These are phyloP conservation scores for Proterorhinus semilunaris DNA, from an alignment of 2,113 vertebrate species.

Conservation along the genomic window DNA sequence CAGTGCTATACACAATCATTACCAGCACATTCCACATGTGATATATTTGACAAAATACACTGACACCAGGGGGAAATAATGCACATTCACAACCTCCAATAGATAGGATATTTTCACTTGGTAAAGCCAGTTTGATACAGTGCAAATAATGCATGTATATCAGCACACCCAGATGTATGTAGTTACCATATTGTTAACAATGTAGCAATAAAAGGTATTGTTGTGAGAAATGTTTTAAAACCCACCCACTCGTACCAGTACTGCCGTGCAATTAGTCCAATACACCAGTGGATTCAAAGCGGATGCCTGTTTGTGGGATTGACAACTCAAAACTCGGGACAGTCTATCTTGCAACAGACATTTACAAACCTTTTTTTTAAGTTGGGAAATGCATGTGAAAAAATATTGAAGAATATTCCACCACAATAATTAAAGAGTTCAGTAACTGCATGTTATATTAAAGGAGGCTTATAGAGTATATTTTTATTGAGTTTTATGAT, in stretches of 20 bases:
- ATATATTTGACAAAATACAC: conserved; percentile 26
- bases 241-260: no score
- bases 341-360: background rate
- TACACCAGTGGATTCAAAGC: no score
- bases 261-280: no score
- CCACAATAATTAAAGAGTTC: background rate
- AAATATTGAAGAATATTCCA: background rate
- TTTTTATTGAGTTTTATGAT: background rate
- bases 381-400: background rate
- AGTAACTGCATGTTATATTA: background rate
- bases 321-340: background rate
- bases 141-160: background rate
- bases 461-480: no score
- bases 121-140: background rate
- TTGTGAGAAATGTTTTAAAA: no score
- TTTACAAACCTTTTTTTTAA: background rate
- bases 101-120: background rate
- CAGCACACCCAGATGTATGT: no score
- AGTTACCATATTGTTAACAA: no score
- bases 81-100: background rate
- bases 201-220: no score
- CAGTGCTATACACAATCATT: conserved; percentile 10
- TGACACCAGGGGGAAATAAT: conserved; percentile 9
- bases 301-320: no score
- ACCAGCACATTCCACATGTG: conserved; percentile 21